These are phyloP conservation scores for Catotricha subobsoleta DNA, from an alignment of 2,888 invertebrate genomes.

Conservation along the genomic window DNA sequence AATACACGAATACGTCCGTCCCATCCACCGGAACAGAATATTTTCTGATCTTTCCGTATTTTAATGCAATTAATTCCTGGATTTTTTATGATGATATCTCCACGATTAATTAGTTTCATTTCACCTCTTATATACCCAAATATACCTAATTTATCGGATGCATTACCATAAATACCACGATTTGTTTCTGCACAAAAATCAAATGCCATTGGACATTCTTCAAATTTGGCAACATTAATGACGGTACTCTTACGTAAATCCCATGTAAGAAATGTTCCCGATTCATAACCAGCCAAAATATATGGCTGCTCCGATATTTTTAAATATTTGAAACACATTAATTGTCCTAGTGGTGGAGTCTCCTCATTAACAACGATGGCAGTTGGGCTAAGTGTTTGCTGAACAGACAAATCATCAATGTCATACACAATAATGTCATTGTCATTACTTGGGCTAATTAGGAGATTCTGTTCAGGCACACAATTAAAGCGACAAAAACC, in stretches of 20 bases:
- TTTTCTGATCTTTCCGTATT: slow-evolving; percentile 49
- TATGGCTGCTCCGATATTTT: slow-evolving; percentile 30
- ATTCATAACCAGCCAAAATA: slow-evolving; percentile 54
- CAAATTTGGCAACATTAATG: slow-evolving; percentile 23
- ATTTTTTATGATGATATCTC: slow-evolving; percentile 49
- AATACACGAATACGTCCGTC: slow-evolving; percentile 57
- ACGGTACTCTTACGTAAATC: slow-evolving; percentile 36
- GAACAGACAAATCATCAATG: slow-evolving; percentile 23
- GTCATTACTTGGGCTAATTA: slow-evolving; percentile 48
- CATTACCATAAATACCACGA: slow-evolving; percentile 44
- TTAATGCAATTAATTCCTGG: slow-evolving; percentile 51
- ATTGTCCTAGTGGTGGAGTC: slow-evolving; percentile 29
- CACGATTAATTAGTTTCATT: slow-evolving; percentile 35
- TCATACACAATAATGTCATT: slow-evolving; percentile 26
- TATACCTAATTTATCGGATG: slow-evolving; percentile 20
- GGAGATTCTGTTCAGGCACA: slow-evolving; percentile 36
- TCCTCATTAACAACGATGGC: neutral
- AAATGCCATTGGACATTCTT: slow-evolving; percentile 49
- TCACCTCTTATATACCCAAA: slow-evolving; percentile 23
- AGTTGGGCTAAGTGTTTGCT: slow-evolving; percentile 24
- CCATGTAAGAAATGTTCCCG: slow-evolving; percentile 53
- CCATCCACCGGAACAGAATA: slow-evolving; percentile 58
- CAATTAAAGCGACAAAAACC: slow-evolving; percentile 54
- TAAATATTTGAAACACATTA: slow-evolving; percentile 38
- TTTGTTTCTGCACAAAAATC: slow-evolving; percentile 48